Evolutionary conservation across 2,888 invertebrate species (phyloP).

Genomic region (Prenolepis imparis): DNA sequence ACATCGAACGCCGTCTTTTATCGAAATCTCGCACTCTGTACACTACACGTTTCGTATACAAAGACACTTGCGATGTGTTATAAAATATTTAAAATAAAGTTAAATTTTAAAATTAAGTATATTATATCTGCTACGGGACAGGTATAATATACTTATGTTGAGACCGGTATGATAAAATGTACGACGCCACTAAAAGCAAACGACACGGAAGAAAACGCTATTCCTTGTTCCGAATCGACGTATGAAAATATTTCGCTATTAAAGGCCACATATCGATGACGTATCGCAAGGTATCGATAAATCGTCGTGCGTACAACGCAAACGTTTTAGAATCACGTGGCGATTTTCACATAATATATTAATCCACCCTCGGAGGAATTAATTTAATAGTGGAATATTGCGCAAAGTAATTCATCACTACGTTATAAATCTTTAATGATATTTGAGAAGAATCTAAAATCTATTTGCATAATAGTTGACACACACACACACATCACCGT

Average conservation of each 20-base stretch:
- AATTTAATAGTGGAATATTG: constrained; percentile 16
- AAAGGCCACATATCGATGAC: constrained; percentile 3
- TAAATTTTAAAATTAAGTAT: neutral
- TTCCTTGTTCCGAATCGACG: constrained; percentile 59
- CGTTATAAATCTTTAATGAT: neutral
- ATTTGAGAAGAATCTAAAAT: neutral
- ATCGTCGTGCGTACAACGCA: neutral
- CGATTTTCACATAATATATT: neutral
- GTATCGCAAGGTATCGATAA: constrained; percentile 47
- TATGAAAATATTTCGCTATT: constrained; percentile 59
- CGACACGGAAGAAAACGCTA: constrained; percentile 58
- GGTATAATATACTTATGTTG: constrained; percentile 49
- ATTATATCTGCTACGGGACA: no score
- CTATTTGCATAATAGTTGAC: neutral
- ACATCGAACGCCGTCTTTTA: constrained; percentile 7
- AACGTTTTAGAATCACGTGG: neutral
- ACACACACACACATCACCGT: no score
- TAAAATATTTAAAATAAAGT: constrained; percentile 70
- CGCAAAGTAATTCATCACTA: neutral
- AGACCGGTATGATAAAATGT: constrained; percentile 54
- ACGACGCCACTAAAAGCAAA: constrained; percentile 60
- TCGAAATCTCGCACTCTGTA: constrained; percentile 34
- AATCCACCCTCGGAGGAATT: neutral
- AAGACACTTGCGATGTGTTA: constrained; percentile 52
- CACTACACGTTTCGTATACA: constrained; percentile 38